These are phyloP conservation scores for Distichodus sexfasciatus DNA, from an alignment of 2,797 vertebrate species.

Conservation along the genomic window DNA sequence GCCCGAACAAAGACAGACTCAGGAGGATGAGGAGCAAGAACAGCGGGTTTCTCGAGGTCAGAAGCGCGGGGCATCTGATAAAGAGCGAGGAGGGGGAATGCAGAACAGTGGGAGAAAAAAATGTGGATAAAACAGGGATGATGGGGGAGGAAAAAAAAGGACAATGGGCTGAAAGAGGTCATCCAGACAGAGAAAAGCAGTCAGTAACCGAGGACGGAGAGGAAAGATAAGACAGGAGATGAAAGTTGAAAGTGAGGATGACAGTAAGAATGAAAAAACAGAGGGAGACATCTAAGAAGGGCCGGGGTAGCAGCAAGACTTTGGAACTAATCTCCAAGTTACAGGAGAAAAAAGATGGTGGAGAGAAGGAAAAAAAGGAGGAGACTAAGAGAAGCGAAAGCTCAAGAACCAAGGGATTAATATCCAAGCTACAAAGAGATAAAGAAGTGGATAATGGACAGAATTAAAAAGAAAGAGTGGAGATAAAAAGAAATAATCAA, in stretches of 20 bases:
- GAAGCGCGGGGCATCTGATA: constrained; percentile 42
- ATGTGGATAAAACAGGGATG: constrained; percentile 2
- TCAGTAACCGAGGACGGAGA: constrained; percentile 45
- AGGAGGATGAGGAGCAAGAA: constrained; percentile 51
- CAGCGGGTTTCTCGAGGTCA: constrained; percentile 44
- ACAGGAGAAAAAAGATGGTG: constrained; percentile 60
- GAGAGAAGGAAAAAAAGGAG: constrained; percentile 49
- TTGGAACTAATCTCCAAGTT: constrained; percentile 54
- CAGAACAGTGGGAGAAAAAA: constrained; percentile 9
- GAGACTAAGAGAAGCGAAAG: constrained; percentile 62
- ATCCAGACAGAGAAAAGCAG: constrained; percentile 3
- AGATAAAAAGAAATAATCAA: constrained; percentile 22
- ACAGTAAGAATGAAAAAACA: constrained; percentile 23
- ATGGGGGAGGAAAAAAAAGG: constrained; percentile 16
- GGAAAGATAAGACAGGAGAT: constrained; percentile 42
- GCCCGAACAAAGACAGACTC: constrained; percentile 46
- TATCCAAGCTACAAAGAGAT: constrained; percentile 48
- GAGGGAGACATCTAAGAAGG: constrained; percentile 38
- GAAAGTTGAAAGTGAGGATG: constrained; percentile 6
- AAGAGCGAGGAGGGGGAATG: constrained; percentile 17
- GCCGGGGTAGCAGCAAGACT: constrained; percentile 56
- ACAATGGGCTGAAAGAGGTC: constrained; percentile 4
- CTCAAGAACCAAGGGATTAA: constrained; percentile 45
- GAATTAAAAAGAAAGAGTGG: constrained; percentile 22
- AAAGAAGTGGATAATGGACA: constrained; percentile 18